phyloP scores from a whole-genome alignment of 2,888 invertebrate species.

The Liopterus haemorrhoidalis region DNA sequence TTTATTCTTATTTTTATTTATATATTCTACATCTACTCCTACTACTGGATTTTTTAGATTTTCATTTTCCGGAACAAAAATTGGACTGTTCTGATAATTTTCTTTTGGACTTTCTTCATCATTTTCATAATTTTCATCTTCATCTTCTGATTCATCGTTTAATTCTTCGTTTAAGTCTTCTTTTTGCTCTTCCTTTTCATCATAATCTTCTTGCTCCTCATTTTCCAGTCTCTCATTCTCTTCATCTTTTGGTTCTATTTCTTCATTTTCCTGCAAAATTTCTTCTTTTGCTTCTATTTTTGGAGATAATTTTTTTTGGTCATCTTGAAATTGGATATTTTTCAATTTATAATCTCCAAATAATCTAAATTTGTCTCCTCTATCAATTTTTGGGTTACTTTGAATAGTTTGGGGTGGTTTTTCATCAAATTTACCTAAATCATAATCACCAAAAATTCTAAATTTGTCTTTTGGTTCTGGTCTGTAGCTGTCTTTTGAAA shows the following conservation, averaged over 20 bases:
- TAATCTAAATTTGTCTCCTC: no score
- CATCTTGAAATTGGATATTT: conserved; percentile 5
- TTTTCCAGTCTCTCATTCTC: neutral
- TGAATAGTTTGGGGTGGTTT: no score
- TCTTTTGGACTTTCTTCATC: conserved; percentile 30
- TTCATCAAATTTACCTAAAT: conserved; percentile 11
- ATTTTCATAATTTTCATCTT: conserved; percentile 40
- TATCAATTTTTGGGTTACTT: no score
- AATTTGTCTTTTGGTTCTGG: no score
- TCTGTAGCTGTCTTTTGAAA: no score
- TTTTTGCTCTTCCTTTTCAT: neutral
- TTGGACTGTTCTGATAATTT: conserved; percentile 5
- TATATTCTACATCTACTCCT: no score
- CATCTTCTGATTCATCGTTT: conserved; percentile 42
- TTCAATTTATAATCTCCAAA: no score
- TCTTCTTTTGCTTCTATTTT: neutral
- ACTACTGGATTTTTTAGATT: no score
- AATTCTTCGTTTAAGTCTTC: neutral
- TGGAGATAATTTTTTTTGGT: neutral
- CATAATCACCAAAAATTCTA: no score
- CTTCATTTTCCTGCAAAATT: neutral
- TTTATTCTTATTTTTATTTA: conserved; percentile 23
- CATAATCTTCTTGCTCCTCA: neutral
- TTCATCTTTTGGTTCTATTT: neutral
- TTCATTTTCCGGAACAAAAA: conserved; percentile 7